Conservation (phyloP, 2,888 invertebrate species). For the Athetis lepigone region DNA sequence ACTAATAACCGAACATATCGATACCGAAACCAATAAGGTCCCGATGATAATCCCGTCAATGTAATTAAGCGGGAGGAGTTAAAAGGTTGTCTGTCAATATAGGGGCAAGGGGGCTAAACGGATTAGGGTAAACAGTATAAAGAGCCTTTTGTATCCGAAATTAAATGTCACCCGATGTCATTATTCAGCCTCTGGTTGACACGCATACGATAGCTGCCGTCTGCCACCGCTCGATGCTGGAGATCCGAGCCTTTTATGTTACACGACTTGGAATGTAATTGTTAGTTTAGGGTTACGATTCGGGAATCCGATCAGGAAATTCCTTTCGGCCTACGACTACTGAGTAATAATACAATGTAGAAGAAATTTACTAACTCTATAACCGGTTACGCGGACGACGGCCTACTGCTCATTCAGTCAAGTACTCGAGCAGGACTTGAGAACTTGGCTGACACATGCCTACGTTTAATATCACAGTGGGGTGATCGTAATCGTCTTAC, state of each 20-base stretch:
- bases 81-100: conserved; percentile 79
- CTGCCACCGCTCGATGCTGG: conserved; percentile 69
- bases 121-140: conserved; percentile 90
- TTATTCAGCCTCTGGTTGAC: conserved; percentile 86
- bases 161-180: conserved; percentile 89
- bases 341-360: too few species aligned
- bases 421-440: too few species aligned
- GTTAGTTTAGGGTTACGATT: not conserved
- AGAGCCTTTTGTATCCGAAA: conserved; percentile 89
- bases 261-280: conserved; percentile 52
- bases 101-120: conserved; percentile 74
- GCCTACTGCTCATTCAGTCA: too few species aligned
- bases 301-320: too few species aligned
- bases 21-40: conserved; percentile 51
- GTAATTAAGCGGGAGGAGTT: conserved; percentile 76
- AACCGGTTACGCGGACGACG: too few species aligned
- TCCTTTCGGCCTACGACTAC: too few species aligned
- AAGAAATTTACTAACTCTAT: too few species aligned
- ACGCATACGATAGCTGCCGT: conserved; percentile 81
- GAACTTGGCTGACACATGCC: too few species aligned
- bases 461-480: too few species aligned
- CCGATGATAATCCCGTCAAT: conserved; percentile 69
- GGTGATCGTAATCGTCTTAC: too few species aligned
- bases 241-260: conserved; percentile 68
- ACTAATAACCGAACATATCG: conserved; percentile 55